These are phyloP conservation scores for Setophaga kirtlandii DNA, from an alignment of 2,113 vertebrate species.

Conservation along the genomic window DNA sequence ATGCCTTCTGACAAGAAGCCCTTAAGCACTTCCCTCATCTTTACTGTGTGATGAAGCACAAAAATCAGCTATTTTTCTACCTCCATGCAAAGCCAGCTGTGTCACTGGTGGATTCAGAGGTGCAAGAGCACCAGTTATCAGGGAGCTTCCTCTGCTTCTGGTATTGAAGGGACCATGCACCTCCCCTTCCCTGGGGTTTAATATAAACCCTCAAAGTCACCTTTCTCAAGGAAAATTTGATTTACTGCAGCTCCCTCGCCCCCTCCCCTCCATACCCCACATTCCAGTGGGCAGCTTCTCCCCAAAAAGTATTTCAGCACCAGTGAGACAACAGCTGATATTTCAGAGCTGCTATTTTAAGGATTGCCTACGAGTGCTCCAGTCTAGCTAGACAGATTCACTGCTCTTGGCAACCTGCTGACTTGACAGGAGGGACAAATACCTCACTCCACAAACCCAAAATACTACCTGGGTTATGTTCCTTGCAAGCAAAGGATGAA, in stretches of 20 bases:
- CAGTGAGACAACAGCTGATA: background rate
- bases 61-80: background rate
- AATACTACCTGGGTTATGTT: background rate
- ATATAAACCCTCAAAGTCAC: background rate
- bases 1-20: background rate
- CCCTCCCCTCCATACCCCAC: rapidly evolving
- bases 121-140: background rate
- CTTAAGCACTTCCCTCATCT: background rate
- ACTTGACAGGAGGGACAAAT: background rate
- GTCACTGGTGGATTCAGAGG: background rate
- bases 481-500: background rate
- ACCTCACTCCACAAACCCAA: background rate
- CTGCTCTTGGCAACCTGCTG: constrained; percentile 22
- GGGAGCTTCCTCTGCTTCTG: background rate
- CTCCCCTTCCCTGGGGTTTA: background rate
- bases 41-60: background rate
- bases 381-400: background rate
- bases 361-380: background rate
- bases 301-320: background rate
- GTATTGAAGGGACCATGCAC: background rate
- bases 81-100: background rate
- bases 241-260: background rate
- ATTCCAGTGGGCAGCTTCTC: background rate
- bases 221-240: background rate
- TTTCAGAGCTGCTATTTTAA: constrained; percentile 30